These are phyloP conservation scores for Coleophora deauratella DNA, from an alignment of 2,888 invertebrate species.

Conservation along the genomic window DNA sequence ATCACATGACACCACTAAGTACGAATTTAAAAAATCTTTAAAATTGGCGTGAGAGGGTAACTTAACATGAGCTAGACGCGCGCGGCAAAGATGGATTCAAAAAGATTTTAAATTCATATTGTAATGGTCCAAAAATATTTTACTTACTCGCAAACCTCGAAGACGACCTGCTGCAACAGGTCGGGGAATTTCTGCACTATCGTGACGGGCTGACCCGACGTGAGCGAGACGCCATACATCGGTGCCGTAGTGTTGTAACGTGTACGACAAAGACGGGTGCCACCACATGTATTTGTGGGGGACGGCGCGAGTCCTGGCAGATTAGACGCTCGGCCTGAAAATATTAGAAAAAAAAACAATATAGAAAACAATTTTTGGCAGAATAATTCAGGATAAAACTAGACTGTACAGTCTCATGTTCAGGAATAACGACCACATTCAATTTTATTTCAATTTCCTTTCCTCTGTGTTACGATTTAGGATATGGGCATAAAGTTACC, in stretches of 20 bases:
- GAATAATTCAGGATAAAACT: too few relatives aligned
- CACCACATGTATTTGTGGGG: constrained; percentile 63
- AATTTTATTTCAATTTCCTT: too few relatives aligned
- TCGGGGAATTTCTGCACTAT: constrained; percentile 96
- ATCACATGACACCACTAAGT: too few relatives aligned
- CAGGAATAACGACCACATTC: too few relatives aligned
- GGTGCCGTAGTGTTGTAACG: constrained; percentile 95
- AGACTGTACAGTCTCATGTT: too few relatives aligned
- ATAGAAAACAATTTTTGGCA: background rate
- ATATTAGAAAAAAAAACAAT: constrained; percentile 4
- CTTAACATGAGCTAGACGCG: too few relatives aligned
- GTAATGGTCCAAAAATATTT: background rate
- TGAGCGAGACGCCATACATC: constrained; percentile 94
- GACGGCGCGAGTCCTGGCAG: constrained; percentile 39
- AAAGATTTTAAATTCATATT: too few relatives aligned
- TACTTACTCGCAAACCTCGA: constrained; percentile 93
- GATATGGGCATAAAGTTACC: too few relatives aligned
- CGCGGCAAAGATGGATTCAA: too few relatives aligned
- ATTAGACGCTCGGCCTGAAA: constrained; percentile 48
- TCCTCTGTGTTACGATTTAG: too few relatives aligned
- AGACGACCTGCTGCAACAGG: constrained; percentile 92
- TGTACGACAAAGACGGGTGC: constrained; percentile 87
- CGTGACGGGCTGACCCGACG: constrained; percentile 93
- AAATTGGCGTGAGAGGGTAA: too few relatives aligned
- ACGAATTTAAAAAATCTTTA: too few relatives aligned